Conservation (phyloP, 1,140 invertebrate genomes). For the Agrilus planipennis region DNA sequence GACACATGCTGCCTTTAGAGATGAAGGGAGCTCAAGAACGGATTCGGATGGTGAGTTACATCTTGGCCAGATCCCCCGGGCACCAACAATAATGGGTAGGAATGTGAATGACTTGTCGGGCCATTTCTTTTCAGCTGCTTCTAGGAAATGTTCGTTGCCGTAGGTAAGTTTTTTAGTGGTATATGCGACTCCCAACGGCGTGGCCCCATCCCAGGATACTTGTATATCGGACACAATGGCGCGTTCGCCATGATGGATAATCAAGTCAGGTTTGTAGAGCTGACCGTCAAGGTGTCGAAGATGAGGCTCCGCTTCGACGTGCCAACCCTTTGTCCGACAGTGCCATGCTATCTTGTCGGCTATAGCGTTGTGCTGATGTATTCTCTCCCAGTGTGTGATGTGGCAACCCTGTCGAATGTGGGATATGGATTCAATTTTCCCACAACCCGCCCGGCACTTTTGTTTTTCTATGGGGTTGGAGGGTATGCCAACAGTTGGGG, state of each 20-base stretch:
- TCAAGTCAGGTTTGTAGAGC: constrained; percentile 8
- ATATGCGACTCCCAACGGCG: background rate
- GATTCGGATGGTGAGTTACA: background rate
- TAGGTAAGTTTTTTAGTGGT: constrained; percentile 9
- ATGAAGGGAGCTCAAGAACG: background rate
- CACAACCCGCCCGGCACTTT: no score
- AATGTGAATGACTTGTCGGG: constrained; percentile 9
- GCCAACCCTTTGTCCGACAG: no score
- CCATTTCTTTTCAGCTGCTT: constrained; percentile 5
- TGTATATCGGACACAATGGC: constrained; percentile 8
- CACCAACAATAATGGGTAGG: constrained; percentile 9
- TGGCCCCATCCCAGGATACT: constrained; percentile 13
- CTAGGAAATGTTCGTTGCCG: constrained; percentile 9
- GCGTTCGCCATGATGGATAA: constrained; percentile 1
- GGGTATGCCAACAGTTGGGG: no score
- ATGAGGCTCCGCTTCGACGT: no score
- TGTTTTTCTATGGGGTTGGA: no score
- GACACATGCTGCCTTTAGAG: constrained; percentile 7
- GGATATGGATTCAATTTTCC: no score
- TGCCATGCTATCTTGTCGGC: no score
- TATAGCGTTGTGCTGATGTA: no score
- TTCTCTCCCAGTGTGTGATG: no score
- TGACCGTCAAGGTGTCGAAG: background rate
- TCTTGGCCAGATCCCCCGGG: constrained; percentile 13
- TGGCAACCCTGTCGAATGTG: no score